phyloP scores from a whole-genome alignment of 2,113 vertebrate species.

The Phocoena phocoena region DNA sequence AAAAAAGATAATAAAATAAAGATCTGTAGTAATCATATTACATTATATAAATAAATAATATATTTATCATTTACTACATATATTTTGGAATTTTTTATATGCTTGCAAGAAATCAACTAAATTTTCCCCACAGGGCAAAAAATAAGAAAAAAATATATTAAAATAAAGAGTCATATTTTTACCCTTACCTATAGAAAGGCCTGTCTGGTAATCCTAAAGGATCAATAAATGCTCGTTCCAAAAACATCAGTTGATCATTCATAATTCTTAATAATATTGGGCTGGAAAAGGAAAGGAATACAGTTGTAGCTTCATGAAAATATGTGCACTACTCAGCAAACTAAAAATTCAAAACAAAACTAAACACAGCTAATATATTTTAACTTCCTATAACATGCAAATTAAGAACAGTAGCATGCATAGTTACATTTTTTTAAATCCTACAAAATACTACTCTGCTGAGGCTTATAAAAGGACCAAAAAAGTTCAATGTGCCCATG shows the following conservation, averaged over 20 bases:
- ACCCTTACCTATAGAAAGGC: slow-evolving; percentile 93
- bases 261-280: slow-evolving; percentile 85
- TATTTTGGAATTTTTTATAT: slow-evolving; percentile 30
- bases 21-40: neutral
- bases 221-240: slow-evolving; percentile 95
- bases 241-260: slow-evolving; percentile 95
- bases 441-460: neutral
- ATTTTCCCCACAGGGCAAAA: neutral
- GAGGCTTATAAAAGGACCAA: neutral
- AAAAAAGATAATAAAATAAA: neutral
- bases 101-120: neutral
- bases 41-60: neutral
- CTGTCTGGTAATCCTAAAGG: slow-evolving; percentile 94
- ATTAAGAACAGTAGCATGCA: neutral
- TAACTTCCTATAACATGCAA: neutral
- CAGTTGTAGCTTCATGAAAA: neutral
- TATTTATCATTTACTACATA: neutral
- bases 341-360: neutral
- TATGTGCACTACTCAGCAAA: neutral
- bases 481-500: neutral
- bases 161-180: neutral
- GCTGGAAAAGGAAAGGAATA: slow-evolving; percentile 70
- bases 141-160: neutral
- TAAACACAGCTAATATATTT: neutral
- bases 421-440: neutral